phyloP scores from a whole-genome alignment of 2,113 vertebrate genomes.

The Cercopithecus mona region DNA sequence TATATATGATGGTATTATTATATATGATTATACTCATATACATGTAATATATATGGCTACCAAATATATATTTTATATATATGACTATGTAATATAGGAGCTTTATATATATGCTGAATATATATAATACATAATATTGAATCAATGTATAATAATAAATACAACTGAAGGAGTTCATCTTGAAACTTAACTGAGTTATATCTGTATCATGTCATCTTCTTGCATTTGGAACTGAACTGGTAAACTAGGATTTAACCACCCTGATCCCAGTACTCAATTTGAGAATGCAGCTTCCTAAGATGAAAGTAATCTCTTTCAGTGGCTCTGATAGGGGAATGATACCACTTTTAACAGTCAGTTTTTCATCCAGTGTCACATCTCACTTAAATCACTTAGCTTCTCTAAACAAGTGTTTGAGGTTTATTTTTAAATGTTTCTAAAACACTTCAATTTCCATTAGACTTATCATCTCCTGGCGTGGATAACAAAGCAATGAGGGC shows the following conservation, averaged over 20 bases:
- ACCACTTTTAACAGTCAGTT: not conserved
- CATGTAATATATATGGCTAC: not conserved
- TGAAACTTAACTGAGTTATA: not conserved
- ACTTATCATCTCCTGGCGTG: not conserved
- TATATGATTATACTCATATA: too few species aligned
- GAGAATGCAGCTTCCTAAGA: conserved; percentile 7
- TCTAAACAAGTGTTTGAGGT: conserved; percentile 63
- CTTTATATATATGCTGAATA: too few species aligned
- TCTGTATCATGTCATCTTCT: not conserved
- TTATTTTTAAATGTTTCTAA: conserved; percentile 65
- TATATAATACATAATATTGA: too few species aligned
- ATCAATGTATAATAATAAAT: not conserved
- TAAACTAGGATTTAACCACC: not conserved
- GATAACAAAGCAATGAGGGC: not conserved
- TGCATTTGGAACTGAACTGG: not conserved
- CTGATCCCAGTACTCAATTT: not conserved
- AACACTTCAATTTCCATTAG: conserved; percentile 33
- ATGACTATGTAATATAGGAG: too few species aligned
- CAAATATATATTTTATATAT: not conserved
- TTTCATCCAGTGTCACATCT: conserved; percentile 55
- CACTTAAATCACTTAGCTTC: conserved; percentile 53
- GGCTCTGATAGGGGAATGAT: not conserved
- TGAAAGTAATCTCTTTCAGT: conserved; percentile 50
- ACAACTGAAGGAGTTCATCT: not conserved
- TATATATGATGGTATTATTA: too few species aligned